Conservation (phyloP, 2,888 invertebrate species). For the Listrodromus nycthemerus region DNA sequence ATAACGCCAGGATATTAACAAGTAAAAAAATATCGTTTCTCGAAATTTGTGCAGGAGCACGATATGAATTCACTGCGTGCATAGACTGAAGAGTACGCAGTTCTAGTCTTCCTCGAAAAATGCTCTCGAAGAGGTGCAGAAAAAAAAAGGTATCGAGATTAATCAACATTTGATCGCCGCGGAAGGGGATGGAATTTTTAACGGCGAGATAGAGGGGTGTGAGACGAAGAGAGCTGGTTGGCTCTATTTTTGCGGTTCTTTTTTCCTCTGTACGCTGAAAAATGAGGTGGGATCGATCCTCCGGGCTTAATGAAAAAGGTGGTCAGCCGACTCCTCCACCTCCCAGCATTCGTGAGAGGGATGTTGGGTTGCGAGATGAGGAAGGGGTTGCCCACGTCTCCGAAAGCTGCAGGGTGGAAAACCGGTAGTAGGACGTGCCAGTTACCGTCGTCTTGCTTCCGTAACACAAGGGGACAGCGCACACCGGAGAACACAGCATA, state of each 20-base stretch:
- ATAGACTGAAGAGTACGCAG: not conserved
- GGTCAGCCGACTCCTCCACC: slow-evolving; percentile 57
- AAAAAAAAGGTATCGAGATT: not conserved
- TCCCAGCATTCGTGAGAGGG: slow-evolving; percentile 41
- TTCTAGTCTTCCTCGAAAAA: slow-evolving; percentile 20
- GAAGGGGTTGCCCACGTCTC: slow-evolving; percentile 29
- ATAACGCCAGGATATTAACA: not conserved
- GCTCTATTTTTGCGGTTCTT: slow-evolving; percentile 19
- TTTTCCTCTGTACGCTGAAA: slow-evolving; percentile 32
- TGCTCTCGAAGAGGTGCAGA: not conserved
- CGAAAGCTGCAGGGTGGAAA: slow-evolving; percentile 17
- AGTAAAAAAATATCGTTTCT: not conserved
- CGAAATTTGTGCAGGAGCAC: not conserved
- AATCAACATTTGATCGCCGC: slow-evolving; percentile 44
- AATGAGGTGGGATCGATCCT: slow-evolving; percentile 56
- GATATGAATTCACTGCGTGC: not conserved
- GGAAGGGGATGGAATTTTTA: slow-evolving; percentile 48
- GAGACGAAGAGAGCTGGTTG: slow-evolving; percentile 1
- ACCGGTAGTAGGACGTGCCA: slow-evolving; percentile 37
- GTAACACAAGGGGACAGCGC: slow-evolving; percentile 45
- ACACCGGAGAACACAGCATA: slow-evolving; percentile 24
- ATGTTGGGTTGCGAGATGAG: slow-evolving; percentile 17
- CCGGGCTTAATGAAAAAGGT: slow-evolving; percentile 69
- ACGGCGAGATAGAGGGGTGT: not conserved
- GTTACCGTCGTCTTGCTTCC: slow-evolving; percentile 39